These are phyloP conservation scores for Rhinopithecus roxellana DNA, from an alignment of 2,113 vertebrate genomes.

Conservation along the genomic window DNA sequence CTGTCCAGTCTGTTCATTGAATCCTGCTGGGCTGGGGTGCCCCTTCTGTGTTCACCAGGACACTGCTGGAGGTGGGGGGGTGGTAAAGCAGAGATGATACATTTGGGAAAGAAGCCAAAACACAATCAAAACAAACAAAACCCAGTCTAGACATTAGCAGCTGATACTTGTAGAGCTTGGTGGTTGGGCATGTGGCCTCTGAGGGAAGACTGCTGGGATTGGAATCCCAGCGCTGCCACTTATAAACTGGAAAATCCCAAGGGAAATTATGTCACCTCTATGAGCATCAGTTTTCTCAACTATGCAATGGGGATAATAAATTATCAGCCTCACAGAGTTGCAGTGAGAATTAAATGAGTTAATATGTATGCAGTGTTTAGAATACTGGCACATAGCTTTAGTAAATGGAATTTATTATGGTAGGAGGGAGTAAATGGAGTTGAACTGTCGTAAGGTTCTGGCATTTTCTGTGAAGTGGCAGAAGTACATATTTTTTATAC, in stretches of 20 bases:
- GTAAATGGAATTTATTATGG: not conserved
- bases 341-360: not conserved
- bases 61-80: not conserved
- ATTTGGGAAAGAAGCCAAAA: not conserved
- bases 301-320: not conserved
- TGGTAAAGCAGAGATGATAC: fast-evolving
- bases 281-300: not conserved
- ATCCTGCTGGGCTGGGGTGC: not conserved
- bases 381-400: not conserved
- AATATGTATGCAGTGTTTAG: not conserved
- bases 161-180: not conserved
- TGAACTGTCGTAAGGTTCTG: slow-evolving; percentile 14
- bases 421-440: not conserved
- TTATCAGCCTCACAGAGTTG: not conserved
- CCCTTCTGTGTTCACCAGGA: not conserved
- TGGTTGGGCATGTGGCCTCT: not conserved
- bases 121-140: fast-evolving
- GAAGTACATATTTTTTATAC: slow-evolving; percentile 27
- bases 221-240: not conserved
- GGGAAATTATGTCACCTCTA: not conserved
- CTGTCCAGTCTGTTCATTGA: not conserved
- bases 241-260: not conserved
- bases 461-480: slow-evolving; percentile 45
- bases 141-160: not conserved
- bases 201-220: not conserved